A percentile compares a stretch with the other conserved stretches of the same genome.
Evolutionary conservation across 1,140 invertebrate genomes (phyloP).

Genomic region (Babylonia areolata): DNA sequence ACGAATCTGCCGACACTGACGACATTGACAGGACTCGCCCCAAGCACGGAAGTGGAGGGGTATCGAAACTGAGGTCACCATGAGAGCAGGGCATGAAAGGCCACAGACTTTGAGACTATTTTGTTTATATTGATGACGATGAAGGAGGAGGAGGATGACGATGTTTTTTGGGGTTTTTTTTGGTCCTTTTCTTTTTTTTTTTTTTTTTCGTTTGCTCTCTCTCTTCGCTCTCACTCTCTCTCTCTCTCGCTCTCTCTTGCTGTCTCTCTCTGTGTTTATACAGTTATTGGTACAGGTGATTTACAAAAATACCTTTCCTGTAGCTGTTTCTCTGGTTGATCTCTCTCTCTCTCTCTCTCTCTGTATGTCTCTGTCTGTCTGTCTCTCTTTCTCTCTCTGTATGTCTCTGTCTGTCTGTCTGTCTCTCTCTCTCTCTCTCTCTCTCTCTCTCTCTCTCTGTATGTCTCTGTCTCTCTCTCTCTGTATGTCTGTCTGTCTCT

Average conservation of each 20-base stretch:
- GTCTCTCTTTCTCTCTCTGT: too few species aligned
- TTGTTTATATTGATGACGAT: too few species aligned
- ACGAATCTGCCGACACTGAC: too few species aligned
- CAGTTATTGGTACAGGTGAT: too few species aligned
- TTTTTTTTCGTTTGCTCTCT: not conserved
- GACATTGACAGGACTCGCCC: too few species aligned
- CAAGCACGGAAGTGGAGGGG: too few species aligned
- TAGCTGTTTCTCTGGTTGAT: not conserved
- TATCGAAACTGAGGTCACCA: too few species aligned
- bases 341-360: not conserved
- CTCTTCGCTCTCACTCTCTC: not conserved
- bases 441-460: slow-evolving; percentile 21
- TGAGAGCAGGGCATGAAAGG: too few species aligned
- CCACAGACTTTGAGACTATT: too few species aligned
- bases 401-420: not conserved
- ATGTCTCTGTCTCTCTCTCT: slow-evolving; percentile 23
- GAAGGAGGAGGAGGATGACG: too few species aligned
- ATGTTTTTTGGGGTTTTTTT: too few species aligned
- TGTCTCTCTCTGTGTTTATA: slow-evolving; percentile 23
- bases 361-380: not conserved
- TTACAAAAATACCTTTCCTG: slow-evolving; percentile 20
- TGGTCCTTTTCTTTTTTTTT: not conserved
- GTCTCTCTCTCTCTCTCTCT: slow-evolving; percentile 10
- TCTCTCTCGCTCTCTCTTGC: not conserved
- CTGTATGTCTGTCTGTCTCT: not conserved